phyloP scores from a whole-genome alignment of 1,140 invertebrate species.

The Lepidurus apus region DNA sequence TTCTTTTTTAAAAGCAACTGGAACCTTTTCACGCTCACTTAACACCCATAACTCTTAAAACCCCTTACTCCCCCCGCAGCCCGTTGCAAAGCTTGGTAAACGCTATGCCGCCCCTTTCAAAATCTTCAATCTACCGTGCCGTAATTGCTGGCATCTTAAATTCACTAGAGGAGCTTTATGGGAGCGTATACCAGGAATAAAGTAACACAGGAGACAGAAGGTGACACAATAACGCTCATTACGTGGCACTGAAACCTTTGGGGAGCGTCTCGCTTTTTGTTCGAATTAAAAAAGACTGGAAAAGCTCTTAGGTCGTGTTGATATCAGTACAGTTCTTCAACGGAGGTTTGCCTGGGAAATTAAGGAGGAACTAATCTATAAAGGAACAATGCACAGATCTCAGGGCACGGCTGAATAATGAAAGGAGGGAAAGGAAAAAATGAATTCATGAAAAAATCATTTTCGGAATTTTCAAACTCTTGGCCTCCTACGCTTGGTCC shows the following conservation, averaged over 20 bases:
- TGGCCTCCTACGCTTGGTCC: neutral
- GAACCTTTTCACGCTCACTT: slow-evolving; percentile 17
- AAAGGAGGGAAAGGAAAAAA: neutral
- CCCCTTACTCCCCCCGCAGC: neutral
- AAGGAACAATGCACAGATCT: slow-evolving; percentile 2
- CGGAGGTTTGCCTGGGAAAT: neutral
- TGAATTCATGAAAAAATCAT: no score
- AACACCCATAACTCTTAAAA: slow-evolving; percentile 11
- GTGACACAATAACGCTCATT: slow-evolving; percentile 3
- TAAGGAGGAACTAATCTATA: neutral
- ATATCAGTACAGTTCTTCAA: neutral
- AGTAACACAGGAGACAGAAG: neutral
- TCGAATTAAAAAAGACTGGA: neutral
- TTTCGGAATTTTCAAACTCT: neutral
- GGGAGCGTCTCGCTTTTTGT: neutral
- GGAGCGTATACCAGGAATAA: neutral
- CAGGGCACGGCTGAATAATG: neutral
- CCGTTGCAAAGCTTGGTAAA: neutral
- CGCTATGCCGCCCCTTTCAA: neutral
- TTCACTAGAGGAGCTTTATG: neutral
- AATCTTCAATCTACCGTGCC: slow-evolving; percentile 7
- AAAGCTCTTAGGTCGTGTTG: neutral
- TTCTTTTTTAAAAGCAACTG: neutral
- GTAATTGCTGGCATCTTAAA: neutral
- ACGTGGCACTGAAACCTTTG: neutral